Evolutionary conservation across 2,888 invertebrate genomes (phyloP), one percentile per base, ranked within the genome.

Genomic region (Xestia c-nigrum): DNA sequence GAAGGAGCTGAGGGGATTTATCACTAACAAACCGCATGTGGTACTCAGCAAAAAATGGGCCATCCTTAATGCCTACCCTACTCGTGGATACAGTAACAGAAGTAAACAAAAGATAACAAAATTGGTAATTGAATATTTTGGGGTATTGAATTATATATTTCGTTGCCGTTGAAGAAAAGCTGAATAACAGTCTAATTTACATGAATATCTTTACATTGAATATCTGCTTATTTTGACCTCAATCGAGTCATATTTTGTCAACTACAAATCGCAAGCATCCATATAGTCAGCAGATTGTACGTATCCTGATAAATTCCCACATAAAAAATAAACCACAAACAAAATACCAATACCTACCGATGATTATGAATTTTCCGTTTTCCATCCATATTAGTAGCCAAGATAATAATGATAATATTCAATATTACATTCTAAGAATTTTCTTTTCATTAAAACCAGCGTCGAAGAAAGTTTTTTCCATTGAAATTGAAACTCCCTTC

Each of bases 401-500:
- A 50, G 24, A 63, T 55, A 74, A 74, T 78, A 78, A 78, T 57
- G 52, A 43, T 63, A 63, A 67, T 52, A 63, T 67, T 31, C 57
- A 57, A 80, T 83, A 55, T 80, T 55, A 80, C 66, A 76, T 66
- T 83, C 47, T 57, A 67, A 38, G 43, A 67, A 70, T 50, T 83
- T 80, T 77, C 83, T 70, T 80, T 80, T 83, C 70, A 83, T 57
- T 46, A 71, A 67, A 67, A 80, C 21, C 70, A 70, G 50, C 71
- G 66, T 61, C 57, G 78, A 9, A 67, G 57, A 67, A 83, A 80
- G 77, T 80, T 80, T 80, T 83, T 83, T 57, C 78, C 57, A 78
- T 80, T 77, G 80, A 77, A 80, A 80, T 71, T 67, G 70, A 77
- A 77, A 80, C 80, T 80, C 83, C 24, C 10, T 70, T 66, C 83